Evolutionary conservation across 2,888 invertebrate genomes (phyloP), one percentile per base, ranked within the genome.

Genomic region (Sympetrum striolatum): DNA sequence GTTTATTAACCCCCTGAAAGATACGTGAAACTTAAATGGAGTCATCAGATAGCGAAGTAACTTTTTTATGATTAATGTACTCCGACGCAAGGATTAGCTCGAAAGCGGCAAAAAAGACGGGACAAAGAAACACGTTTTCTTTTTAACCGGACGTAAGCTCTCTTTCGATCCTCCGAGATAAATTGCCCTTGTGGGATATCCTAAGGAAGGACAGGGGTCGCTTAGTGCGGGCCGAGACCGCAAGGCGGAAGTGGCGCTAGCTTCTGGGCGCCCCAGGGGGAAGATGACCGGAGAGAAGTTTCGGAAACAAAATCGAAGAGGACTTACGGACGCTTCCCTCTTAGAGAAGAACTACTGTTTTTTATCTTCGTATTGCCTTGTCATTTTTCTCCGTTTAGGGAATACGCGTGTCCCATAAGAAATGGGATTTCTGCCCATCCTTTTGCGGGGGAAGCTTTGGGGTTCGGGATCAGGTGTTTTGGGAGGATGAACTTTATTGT

Each of bases 361-460:
- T 86, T 60, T 53, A 37, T 37, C 60, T 35, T 15, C 58, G 35
- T 22, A 60, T 60, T 35, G 31, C 82, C 15, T 58, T 35, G 86
- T 60, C 82, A 82, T 82, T 82, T 82, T 82, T 82, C 82, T 60
- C 60, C 86, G 86, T 60, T 86, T 86, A 86, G 86, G 86, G 86
- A 86, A 53, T 86, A 58, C 86, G 35, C 58, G 58, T 86, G 86
- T 86, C 86, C 86, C 86, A 22, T 15, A 35, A 58, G 82, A 15
- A 31, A 60, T 48, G 25, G 35, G 58, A 31, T 53, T 31, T 22
- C 8, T n/a, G 39, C 44, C 25, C 44, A 44, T 22, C 31, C 81
- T 48, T n/a, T n/a, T 25, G 18, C 15, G 25, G 58, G 58, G 31
- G 58, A 22, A 82, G 58, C 6, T 5, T 39, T 39, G 39, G 39